phyloP scores from a whole-genome alignment of 2,113 vertebrate genomes.

The Semnopithecus entellus region DNA sequence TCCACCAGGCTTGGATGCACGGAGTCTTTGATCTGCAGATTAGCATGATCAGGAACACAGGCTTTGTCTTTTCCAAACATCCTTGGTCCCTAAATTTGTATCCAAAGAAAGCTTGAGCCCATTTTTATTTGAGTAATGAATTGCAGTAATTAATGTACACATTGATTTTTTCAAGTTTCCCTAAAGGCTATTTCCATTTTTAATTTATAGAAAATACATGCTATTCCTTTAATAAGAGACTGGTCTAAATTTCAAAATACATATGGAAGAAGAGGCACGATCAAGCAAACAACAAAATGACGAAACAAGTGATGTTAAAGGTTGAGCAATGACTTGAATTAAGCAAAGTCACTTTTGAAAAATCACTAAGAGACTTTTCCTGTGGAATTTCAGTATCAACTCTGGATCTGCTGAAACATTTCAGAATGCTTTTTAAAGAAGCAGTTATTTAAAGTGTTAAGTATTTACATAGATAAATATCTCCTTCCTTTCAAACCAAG shows the following conservation, averaged over 20 bases:
- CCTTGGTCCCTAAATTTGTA: slow-evolving; percentile 89
- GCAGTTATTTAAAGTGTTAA: slow-evolving; percentile 25
- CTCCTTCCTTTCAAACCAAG: slow-evolving; percentile 58
- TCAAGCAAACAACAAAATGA: slow-evolving; percentile 10
- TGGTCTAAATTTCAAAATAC: slow-evolving; percentile 77
- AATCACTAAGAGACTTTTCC: not conserved
- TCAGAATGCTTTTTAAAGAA: slow-evolving; percentile 46
- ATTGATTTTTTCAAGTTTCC: slow-evolving; percentile 94
- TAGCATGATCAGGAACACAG: slow-evolving; percentile 90
- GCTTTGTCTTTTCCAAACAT: slow-evolving; percentile 93
- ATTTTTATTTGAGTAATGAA: slow-evolving; percentile 99
- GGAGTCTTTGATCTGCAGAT: slow-evolving; percentile 91
- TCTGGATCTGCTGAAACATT: slow-evolving; percentile 44
- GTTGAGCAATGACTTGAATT: not conserved
- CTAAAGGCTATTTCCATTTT: slow-evolving; percentile 96
- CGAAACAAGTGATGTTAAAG: slow-evolving; percentile 11
- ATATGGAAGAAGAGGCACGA: not conserved
- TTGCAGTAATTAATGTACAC: slow-evolving; percentile 97
- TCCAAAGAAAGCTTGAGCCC: slow-evolving; percentile 91
- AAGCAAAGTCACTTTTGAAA: not conserved
- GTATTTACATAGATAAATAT: slow-evolving; percentile 49
- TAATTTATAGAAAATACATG: slow-evolving; percentile 93
- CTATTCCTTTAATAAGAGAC: slow-evolving; percentile 81
- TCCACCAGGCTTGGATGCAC: slow-evolving; percentile 87
- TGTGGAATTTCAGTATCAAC: slow-evolving; percentile 15